Evolutionary conservation across 2,888 invertebrate species (phyloP), one percentile per base, ranked within the genome.

Genomic region (Papilio demoleus): DNA sequence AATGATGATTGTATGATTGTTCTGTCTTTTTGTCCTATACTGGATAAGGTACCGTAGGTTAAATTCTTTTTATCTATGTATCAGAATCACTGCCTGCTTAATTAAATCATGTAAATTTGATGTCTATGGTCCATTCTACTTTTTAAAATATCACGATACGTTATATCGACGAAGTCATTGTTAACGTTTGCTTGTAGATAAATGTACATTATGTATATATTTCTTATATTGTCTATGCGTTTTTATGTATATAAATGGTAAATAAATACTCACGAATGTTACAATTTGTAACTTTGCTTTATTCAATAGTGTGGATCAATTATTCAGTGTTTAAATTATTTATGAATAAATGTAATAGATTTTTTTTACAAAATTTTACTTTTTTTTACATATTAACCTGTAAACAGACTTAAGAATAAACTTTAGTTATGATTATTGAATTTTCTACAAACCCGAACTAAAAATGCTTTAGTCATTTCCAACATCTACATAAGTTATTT

Each of bases 121-220:
- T 36, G 53, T 61, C 61, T 56, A 65, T 61, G 65, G 65, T 65
- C 65, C 61, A 65, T 36, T 56, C 53, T 27, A 69, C 36, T 61
- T 63, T 50, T 60, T 53, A 53, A 42, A 53, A 56, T 42, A n/a
- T 60, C 65, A 60, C 53, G 68, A 65, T 64, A 58, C 60, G 68
- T 69, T 65, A 67, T 68, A 59, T 69, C 60, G 69, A 68, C 77
- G 73, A 79, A 78, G 78, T 82, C 81, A 82, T 84, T 90, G 90
- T 90, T 91, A 86, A 87, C 88, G 88, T 76, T 84, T 87, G 85
- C 88, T 89, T 90, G 88, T 71, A 65, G 42, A 76, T 85, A 85
- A 78, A 78, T 92, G 91, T 92, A 91, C 74, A 92, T 88, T 82
- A 79, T 92, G 91, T 92, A 92, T 83, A 92, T 90, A 90, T 27